Evolutionary conservation across 2,113 vertebrate species (phyloP), one percentile per base, ranked within the genome.

Genomic region (Hydrolagus affinis): DNA sequence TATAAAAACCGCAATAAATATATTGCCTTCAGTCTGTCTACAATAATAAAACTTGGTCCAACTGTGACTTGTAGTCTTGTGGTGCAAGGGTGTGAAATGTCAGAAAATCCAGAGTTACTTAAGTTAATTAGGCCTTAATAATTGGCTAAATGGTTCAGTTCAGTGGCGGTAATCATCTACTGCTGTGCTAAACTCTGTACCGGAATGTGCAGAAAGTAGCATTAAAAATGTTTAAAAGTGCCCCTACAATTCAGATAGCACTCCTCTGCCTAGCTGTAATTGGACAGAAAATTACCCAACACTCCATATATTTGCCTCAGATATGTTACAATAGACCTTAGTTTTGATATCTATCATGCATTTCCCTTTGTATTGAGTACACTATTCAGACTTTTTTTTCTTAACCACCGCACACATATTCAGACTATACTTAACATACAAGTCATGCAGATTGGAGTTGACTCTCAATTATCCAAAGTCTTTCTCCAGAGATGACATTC

Each of bases 381-480:
- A 83, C 62, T 17, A 25, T 19, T 4, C 60, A 66, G 78, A 66
- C 12, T 32, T 21, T 83, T 91, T 92, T 86, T 92, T 90, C 87
- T 88, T 85, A 85, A 88, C 89, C 88, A 76, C 74, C 11, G 80
- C 89, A 93, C 92, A 90, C 91, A 90, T n/a, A n/a, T n/a, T n/a
- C 90, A 89, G 89, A 89, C 92, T 89, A 90, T 88, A 89, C 90
- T 92, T 95, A 93, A 94, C 89, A 90, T 90, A 91, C 87, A 76
- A 93, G 91, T 91, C 92, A 94, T 93, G 92, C 91, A 96, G 93
- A 97, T 96, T 94, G 94, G 92, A 96, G 92, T 91, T 95, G 95
- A 96, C 93, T 96, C 94, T 95, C 95, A 95, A 96, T 98, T 97
- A 97, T 90, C 93, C 91, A 89, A 92, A 93, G 91, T 94, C 95